Percentiles rank a stretch among this genome's conserved stretches.
phyloP scores from a whole-genome alignment of 1,140 invertebrate species.

The Macrosteles quadrilineatus region DNA sequence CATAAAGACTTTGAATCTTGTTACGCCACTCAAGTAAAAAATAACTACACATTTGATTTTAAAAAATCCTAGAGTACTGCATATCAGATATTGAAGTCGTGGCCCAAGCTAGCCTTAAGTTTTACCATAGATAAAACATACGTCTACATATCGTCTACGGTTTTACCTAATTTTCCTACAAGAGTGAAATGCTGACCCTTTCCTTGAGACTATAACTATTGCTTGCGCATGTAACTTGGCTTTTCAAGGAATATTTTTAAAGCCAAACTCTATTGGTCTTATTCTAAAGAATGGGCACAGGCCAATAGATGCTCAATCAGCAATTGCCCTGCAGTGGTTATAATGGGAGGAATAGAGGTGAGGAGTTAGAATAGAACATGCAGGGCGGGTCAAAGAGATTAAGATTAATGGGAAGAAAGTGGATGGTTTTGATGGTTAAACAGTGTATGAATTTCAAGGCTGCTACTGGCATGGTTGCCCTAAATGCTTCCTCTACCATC shows the following conservation, averaged over 20 bases:
- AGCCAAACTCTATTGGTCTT: background rate
- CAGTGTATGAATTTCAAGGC: background rate
- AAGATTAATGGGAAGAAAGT: conserved; percentile 5
- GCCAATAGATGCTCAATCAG: background rate
- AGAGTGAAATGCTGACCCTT: conserved; percentile 7
- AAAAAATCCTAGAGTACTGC: conserved; percentile 29
- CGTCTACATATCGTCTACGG: too few species aligned
- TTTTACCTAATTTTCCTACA: background rate
- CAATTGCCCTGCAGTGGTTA: conserved; percentile 1
- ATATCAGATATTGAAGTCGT: conserved; percentile 33
- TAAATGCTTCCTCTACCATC: conserved; percentile 10
- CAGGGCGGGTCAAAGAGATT: background rate
- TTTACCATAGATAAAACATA: too few species aligned
- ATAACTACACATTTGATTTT: conserved; percentile 28
- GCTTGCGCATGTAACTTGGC: conserved; percentile 7
- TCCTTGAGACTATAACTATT: background rate
- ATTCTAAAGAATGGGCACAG: background rate
- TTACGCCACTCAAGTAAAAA: conserved; percentile 8
- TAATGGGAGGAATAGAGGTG: conserved; percentile 1
- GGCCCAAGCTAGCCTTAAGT: conserved; percentile 22
- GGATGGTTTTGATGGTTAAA: background rate
- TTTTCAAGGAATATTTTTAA: background rate
- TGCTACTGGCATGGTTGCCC: conserved; percentile 12
- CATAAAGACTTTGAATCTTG: conserved; percentile 21
- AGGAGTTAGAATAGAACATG: background rate